These are phyloP conservation scores for Xenopus petersii DNA, from an alignment of 2,797 vertebrate genomes.

Conservation along the genomic window DNA sequence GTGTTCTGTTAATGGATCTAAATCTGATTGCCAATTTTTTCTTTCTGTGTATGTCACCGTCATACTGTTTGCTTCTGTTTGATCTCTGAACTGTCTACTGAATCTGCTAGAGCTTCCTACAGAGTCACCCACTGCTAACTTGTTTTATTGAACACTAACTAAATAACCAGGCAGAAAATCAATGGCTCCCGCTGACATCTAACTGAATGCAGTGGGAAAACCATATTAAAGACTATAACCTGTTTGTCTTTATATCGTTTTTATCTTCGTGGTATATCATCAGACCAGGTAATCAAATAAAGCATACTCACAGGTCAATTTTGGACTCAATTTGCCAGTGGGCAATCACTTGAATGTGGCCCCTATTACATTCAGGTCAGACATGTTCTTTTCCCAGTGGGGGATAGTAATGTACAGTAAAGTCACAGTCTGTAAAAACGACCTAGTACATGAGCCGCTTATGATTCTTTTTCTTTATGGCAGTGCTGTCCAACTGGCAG, in stretches of 20 bases:
- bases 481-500: too few relatives aligned
- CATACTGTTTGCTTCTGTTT: neutral
- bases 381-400: too few relatives aligned
- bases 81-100: neutral
- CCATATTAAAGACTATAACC: neutral
- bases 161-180: constrained; percentile 9
- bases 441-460: too few relatives aligned
- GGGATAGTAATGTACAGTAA: too few relatives aligned
- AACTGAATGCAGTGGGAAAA: constrained; percentile 1
- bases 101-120: neutral
- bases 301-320: too few relatives aligned
- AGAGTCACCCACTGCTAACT: neutral
- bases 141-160: neutral
- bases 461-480: too few relatives aligned
- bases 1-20: too few relatives aligned
- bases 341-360: too few relatives aligned
- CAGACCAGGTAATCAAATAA: too few relatives aligned
- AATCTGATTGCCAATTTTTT: neutral
- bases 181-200: neutral
- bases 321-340: too few relatives aligned
- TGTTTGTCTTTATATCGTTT: neutral
- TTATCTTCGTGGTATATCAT: neutral
- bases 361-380: too few relatives aligned
- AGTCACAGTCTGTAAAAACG: too few relatives aligned
- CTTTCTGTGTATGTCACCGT: neutral